These are phyloP conservation scores for Tadarida brasiliensis DNA, from an alignment of 2,797 vertebrate species.

Conservation along the genomic window DNA sequence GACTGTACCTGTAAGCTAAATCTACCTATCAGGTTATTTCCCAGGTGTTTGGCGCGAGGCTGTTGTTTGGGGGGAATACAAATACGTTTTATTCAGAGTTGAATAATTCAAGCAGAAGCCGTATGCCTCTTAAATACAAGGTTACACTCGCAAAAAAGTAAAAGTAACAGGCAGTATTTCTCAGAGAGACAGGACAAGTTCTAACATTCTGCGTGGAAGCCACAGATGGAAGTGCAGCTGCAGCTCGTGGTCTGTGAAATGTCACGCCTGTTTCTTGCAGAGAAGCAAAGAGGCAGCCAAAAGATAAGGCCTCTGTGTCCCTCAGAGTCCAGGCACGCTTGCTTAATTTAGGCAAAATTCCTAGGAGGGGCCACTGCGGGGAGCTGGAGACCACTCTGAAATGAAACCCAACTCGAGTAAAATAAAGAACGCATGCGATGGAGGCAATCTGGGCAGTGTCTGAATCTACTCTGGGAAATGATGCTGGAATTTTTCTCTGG, in stretches of 20 bases:
- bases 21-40: background rate
- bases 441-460: background rate
- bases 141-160: background rate
- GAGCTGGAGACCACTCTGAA: slow-evolving; percentile 85
- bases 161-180: slow-evolving; percentile 14
- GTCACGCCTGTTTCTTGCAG: slow-evolving; percentile 79
- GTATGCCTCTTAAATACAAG: slow-evolving; percentile 4
- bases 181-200: background rate
- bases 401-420: background rate
- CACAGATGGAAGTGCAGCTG: slow-evolving; percentile 21
- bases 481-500: slow-evolving; percentile 36
- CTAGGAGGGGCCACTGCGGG: slow-evolving; percentile 82
- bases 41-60: background rate
- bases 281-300: slow-evolving; percentile 56
- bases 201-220: background rate
- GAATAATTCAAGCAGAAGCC: slow-evolving; percentile 15
- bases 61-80: background rate
- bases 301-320: background rate
- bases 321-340: background rate
- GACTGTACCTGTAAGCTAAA: background rate
- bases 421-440: background rate
- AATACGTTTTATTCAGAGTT: slow-evolving; percentile 43
- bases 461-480: background rate
- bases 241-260: slow-evolving; percentile 66
- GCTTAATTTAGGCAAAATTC: slow-evolving; percentile 75